These are phyloP conservation scores for Paragorgia papillata DNA, from an alignment of 92 coral and sea anemone genomes.

Conservation along the genomic window DNA sequence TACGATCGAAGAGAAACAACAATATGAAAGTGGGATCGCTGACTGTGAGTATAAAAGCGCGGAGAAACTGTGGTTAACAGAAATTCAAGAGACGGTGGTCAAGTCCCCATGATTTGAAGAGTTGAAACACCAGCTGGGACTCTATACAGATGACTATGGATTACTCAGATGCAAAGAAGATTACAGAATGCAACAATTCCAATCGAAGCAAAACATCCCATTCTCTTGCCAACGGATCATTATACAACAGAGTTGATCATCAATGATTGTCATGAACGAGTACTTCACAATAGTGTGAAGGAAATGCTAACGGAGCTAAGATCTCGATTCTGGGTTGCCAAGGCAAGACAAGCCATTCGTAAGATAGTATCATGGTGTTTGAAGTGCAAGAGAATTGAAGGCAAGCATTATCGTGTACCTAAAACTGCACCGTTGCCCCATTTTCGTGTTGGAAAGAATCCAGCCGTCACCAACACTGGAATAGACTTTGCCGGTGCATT, in stretches of 20 bases:
- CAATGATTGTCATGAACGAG: constrained; percentile 1
- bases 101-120: no score
- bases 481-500: constrained; percentile 45
- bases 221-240: constrained; percentile 2
- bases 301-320: constrained; percentile 9
- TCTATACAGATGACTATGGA: no score
- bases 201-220: no score
- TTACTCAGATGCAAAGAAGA: background rate
- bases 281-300: constrained; percentile 3
- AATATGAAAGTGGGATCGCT: background rate
- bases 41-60: constrained; percentile 4
- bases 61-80: background rate
- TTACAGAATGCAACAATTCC: no score
- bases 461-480: constrained; percentile 27
- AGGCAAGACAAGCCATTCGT: constrained; percentile 26
- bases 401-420: background rate
- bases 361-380: background rate
- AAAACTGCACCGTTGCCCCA: background rate
- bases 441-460: background rate
- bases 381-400: background rate
- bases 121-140: no score
- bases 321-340: constrained; percentile 1
- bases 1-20: no score
- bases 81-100: no score
- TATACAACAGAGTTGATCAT: background rate